These are phyloP conservation scores for Ispidina lecontei DNA, from an alignment of 2,797 vertebrate genomes.

Conservation along the genomic window DNA sequence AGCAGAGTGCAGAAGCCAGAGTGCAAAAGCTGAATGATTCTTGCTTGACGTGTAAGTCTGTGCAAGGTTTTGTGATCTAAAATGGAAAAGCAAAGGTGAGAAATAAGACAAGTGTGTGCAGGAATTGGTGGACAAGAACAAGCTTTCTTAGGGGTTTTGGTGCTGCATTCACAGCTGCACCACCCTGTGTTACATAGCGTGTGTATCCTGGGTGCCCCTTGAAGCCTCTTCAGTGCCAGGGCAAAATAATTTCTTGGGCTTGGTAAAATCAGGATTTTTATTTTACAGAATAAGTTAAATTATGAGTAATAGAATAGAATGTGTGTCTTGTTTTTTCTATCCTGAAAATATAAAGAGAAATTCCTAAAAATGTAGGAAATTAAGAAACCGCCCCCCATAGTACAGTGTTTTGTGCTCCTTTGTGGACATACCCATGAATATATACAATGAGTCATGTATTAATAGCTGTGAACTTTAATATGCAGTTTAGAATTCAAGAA, in stretches of 20 bases:
- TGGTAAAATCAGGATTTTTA: neutral
- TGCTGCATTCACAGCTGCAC: neutral
- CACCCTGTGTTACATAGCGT: neutral
- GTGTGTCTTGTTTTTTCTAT: neutral
- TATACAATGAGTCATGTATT: constrained; percentile 40
- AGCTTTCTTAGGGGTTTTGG: neutral
- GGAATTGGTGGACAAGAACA: neutral
- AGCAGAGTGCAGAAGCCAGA: neutral
- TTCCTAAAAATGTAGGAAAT: neutral
- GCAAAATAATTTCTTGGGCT: neutral
- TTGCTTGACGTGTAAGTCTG: neutral
- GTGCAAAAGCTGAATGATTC: neutral
- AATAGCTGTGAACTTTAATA: constrained; percentile 51
- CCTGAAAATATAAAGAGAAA: neutral
- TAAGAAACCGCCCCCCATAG: neutral
- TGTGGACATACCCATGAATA: constrained; percentile 19
- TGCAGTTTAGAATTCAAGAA: constrained; percentile 29
- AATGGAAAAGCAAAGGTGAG: neutral
- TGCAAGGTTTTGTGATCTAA: neutral
- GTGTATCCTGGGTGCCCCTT: neutral
- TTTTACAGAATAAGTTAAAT: neutral
- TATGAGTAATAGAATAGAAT: neutral
- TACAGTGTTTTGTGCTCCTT: constrained; percentile 5
- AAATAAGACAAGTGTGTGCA: neutral
- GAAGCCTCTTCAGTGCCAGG: neutral